These are phyloP conservation scores for Drosophila oshimai DNA, from an alignment of 1,140 invertebrate genomes.

Conservation along the genomic window DNA sequence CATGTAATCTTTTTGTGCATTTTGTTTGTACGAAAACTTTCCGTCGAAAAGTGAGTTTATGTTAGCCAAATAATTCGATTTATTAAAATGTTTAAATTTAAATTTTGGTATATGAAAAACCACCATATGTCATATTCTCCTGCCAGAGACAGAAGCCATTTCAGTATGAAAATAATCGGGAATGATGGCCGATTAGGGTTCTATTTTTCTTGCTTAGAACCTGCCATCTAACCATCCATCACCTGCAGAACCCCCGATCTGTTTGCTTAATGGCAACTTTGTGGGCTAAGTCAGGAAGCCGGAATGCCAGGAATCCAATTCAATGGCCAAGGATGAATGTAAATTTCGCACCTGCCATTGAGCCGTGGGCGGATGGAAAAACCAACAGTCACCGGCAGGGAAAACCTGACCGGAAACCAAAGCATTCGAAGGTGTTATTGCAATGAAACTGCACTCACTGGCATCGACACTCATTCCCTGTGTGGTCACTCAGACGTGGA, in stretches of 20 bases:
- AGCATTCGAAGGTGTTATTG: slow-evolving; percentile 1
- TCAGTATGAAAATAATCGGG: background rate
- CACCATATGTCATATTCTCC: background rate
- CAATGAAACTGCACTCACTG: slow-evolving; percentile 31
- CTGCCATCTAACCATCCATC: slow-evolving; percentile 53
- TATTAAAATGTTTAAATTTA: slow-evolving; percentile 1
- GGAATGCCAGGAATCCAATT: slow-evolving; percentile 15
- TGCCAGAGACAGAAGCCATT: slow-evolving; percentile 7
- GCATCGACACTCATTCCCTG: slow-evolving; percentile 30
- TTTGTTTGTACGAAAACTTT: too few relatives aligned
- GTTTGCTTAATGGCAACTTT: slow-evolving; percentile 51
- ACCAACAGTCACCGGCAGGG: slow-evolving; percentile 24
- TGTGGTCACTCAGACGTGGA: slow-evolving; percentile 36
- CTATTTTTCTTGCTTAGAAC: background rate
- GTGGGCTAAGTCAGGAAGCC: slow-evolving; percentile 24
- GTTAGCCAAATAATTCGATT: too few relatives aligned
- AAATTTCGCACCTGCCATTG: slow-evolving; percentile 54
- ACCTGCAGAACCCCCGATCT: slow-evolving; percentile 12
- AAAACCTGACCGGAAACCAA: slow-evolving; percentile 5
- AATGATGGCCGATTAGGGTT: background rate
- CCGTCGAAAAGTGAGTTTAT: too few relatives aligned
- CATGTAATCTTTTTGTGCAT: too few relatives aligned
- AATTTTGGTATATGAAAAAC: background rate
- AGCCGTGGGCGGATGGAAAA: slow-evolving; percentile 31
- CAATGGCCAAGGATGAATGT: slow-evolving; percentile 50